A percentile compares a stretch with the other conserved stretches of the same genome.
Evolutionary conservation across 2,888 invertebrate genomes (phyloP).

Genomic region (Monopis laevigella): DNA sequence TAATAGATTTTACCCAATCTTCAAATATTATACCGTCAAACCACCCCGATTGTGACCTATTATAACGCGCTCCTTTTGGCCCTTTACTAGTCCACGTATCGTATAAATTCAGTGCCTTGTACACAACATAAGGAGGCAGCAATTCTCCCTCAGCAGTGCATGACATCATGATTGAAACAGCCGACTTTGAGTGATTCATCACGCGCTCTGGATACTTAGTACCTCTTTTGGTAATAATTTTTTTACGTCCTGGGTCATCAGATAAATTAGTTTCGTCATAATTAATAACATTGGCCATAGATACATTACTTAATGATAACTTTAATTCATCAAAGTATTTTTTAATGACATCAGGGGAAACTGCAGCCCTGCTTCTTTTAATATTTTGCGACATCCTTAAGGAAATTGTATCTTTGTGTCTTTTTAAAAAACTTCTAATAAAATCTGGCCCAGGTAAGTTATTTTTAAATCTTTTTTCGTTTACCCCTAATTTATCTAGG

Average conservation of each 20-base stretch:
- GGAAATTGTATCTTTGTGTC: conserved; percentile 18
- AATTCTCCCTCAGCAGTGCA: conserved; percentile 31
- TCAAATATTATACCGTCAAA: conserved; percentile 16
- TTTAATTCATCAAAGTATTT: conserved; percentile 14
- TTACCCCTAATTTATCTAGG: conserved; percentile 19
- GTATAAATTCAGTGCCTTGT: conserved; percentile 15
- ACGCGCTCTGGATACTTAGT: conserved; percentile 32
- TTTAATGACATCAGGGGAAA: conserved; percentile 18
- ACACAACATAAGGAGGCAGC: conserved; percentile 15
- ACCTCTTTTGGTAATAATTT: conserved; percentile 24
- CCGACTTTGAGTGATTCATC: conserved; percentile 29
- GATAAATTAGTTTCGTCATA: conserved; percentile 14
- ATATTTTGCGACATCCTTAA: conserved; percentile 21
- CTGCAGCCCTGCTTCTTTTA: conserved; percentile 19
- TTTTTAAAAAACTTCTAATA: conserved; percentile 18
- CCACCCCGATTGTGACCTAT: conserved; percentile 29
- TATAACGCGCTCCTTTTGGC: conserved; percentile 28
- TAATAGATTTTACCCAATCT: too few relatives aligned
- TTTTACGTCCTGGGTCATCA: conserved; percentile 18
- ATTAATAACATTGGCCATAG: conserved; percentile 7
- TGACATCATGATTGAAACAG: conserved; percentile 34
- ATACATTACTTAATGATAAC: neutral
- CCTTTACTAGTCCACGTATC: conserved; percentile 14
- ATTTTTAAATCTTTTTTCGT: conserved; percentile 19
- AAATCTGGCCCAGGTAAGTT: conserved; percentile 23